Conservation (phyloP, 2,113 vertebrate genomes). For the Rhinolophus sinicus region DNA sequence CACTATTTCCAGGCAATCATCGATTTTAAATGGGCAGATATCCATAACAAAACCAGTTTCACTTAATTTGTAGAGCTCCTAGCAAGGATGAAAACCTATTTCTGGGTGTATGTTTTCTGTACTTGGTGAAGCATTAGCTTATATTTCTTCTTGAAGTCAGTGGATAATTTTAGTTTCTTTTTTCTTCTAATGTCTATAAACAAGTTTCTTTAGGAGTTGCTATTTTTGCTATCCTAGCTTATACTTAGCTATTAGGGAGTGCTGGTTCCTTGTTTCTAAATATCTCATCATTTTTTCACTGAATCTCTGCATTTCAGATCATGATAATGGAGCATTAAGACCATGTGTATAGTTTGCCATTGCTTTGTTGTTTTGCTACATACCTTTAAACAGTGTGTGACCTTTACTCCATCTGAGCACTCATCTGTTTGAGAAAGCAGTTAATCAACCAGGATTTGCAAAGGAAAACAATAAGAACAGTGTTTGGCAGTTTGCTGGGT, state of each 20-base stretch:
- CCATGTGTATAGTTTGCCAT: not conserved
- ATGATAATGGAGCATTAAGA: not conserved
- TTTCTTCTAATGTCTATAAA: not conserved
- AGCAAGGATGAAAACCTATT: not conserved
- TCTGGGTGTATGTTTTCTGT: not conserved
- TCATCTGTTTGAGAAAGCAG: constrained; percentile 42
- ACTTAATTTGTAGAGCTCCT: constrained; percentile 37
- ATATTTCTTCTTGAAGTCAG: not conserved
- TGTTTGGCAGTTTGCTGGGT: constrained; percentile 62
- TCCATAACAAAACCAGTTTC: not conserved
- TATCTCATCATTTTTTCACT: not conserved
- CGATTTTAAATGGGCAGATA: constrained; percentile 45
- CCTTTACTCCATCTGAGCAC: not conserved
- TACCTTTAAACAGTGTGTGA: constrained; percentile 15
- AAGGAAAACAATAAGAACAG: constrained; percentile 57
- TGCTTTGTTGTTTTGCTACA: constrained; percentile 29
- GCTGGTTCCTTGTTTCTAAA: not conserved
- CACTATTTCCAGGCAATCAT: not conserved
- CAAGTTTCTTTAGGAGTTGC: not conserved
- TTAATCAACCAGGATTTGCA: constrained; percentile 56
- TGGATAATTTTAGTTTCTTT: not conserved
- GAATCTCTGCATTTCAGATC: constrained; percentile 6
- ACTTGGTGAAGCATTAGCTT: not conserved
- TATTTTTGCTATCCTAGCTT: not conserved
- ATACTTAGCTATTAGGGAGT: not conserved